Conservation (phyloP, 2,888 invertebrate species). For the Ormyrus nitidulus region DNA sequence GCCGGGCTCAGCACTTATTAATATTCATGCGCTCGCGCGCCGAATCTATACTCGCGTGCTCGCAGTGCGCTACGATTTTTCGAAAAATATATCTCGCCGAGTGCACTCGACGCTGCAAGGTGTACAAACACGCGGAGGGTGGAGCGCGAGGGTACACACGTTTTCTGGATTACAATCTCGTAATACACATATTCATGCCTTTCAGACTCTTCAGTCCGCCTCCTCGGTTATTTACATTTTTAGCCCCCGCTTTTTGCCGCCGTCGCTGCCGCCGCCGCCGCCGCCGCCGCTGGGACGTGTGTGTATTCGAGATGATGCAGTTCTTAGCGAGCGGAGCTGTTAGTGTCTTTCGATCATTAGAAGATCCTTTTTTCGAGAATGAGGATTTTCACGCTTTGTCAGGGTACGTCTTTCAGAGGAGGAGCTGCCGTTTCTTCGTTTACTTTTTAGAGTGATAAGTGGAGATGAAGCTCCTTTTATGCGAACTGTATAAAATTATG, state of each 20-base stretch:
- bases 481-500: too few species aligned
- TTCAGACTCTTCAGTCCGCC: neutral
- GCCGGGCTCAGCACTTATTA: slow-evolving; percentile 70
- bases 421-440: neutral
- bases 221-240: slow-evolving; percentile 29
- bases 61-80: slow-evolving; percentile 1
- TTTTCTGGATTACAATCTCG: slow-evolving; percentile 31
- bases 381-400: neutral
- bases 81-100: slow-evolving; percentile 21
- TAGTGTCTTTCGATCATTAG: neutral
- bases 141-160: slow-evolving; percentile 16
- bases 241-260: slow-evolving; percentile 1
- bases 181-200: slow-evolving; percentile 24
- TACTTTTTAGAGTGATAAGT: neutral
- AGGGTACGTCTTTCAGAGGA: neutral
- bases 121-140: slow-evolving; percentile 57
- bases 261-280: neutral
- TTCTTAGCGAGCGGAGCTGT: neutral
- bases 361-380: neutral
- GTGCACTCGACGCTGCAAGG: slow-evolving; percentile 44
- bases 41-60: too few species aligned
- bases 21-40: slow-evolving; percentile 69
- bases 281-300: too few species aligned
- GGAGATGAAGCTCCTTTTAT: too few species aligned
- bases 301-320: slow-evolving; percentile 9